phyloP scores from a whole-genome alignment of 2,797 vertebrate genomes.

The Myotis myotis region DNA sequence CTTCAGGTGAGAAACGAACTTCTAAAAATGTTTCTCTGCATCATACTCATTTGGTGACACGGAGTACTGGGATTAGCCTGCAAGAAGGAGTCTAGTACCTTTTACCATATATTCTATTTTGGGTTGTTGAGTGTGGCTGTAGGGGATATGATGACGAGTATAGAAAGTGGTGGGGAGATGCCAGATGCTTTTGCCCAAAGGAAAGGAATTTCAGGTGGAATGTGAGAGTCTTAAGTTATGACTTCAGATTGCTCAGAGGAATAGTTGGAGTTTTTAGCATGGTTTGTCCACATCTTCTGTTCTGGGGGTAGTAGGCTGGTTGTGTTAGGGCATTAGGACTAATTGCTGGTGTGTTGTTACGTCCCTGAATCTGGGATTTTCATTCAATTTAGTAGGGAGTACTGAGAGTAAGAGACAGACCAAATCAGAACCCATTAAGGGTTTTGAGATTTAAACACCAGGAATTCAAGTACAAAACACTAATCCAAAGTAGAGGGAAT shows the following conservation, averaged over 20 bases:
- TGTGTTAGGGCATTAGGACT: neutral
- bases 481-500: neutral
- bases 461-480: neutral
- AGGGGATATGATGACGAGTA: neutral
- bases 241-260: constrained; percentile 15
- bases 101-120: neutral
- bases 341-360: neutral
- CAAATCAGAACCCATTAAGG: neutral
- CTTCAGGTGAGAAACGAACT: neutral
- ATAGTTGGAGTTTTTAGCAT: neutral
- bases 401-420: neutral
- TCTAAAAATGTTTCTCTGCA: neutral
- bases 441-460: neutral
- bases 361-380: constrained; percentile 19
- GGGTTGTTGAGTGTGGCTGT: neutral
- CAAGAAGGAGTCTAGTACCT: neutral
- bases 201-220: neutral
- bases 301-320: neutral
- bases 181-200: neutral
- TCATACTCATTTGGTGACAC: neutral
- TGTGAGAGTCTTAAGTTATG: neutral
- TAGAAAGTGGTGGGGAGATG: neutral
- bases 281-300: neutral
- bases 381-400: neutral
- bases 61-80: neutral